phyloP scores from a whole-genome alignment of 1,140 invertebrate species.

The Cherax quadricarinatus region DNA sequence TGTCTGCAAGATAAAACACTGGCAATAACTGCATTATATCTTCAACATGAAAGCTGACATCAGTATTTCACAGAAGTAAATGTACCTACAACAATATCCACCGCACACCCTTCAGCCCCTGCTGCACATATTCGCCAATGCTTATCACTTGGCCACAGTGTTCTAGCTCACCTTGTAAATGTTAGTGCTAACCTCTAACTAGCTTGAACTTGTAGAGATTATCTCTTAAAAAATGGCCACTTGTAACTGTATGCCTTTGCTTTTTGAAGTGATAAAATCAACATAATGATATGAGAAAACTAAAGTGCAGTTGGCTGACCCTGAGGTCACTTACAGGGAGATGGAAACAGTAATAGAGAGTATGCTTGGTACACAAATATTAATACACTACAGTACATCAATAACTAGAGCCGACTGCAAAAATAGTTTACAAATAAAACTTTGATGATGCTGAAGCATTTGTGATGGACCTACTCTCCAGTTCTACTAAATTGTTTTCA shows the following conservation, averaged over 20 bases:
- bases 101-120: background rate
- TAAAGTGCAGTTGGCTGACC: background rate
- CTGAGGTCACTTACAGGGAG: background rate
- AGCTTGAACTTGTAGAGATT: too few species aligned
- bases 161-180: background rate
- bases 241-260: background rate
- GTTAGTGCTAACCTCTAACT: background rate
- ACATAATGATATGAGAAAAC: background rate
- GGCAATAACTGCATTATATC: background rate
- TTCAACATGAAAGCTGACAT: background rate
- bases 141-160: background rate
- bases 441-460: background rate
- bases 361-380: background rate
- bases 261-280: background rate
- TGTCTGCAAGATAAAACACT: background rate
- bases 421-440: background rate
- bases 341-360: background rate
- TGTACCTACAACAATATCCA: background rate
- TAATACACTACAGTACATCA: background rate
- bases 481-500: background rate
- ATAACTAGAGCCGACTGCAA: background rate
- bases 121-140: background rate
- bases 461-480: background rate
- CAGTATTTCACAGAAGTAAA: background rate
- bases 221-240: background rate